phyloP scores from a whole-genome alignment of 2,797 vertebrate genomes.

The Gymnothorax reevesii region DNA sequence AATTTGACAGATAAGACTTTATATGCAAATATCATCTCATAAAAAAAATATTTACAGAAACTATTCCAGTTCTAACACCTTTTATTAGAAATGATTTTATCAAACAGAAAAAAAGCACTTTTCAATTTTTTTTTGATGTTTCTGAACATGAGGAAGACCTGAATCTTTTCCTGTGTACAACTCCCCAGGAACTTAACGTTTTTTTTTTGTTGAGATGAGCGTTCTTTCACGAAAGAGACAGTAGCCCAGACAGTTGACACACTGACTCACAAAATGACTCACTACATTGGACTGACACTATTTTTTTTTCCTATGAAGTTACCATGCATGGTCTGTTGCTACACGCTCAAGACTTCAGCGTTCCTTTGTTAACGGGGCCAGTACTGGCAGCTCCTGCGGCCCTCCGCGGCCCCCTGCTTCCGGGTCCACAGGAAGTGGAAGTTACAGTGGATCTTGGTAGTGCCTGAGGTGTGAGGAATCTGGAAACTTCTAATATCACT shows the following conservation, averaged over 20 bases:
- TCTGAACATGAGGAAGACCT: constrained; percentile 84
- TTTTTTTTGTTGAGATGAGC: constrained; percentile 79
- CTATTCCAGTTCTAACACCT: constrained; percentile 84
- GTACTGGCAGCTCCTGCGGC: background rate
- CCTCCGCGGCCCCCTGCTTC: background rate
- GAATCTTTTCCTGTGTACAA: constrained; percentile 48
- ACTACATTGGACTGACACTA: constrained; percentile 86
- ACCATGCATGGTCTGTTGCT: constrained; percentile 54
- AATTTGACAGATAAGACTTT: constrained; percentile 49
- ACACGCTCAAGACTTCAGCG: constrained; percentile 24
- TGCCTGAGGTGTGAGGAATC: constrained; percentile 48
- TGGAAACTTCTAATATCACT: constrained; percentile 20
- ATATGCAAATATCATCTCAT: constrained; percentile 44
- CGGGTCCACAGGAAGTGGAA: constrained; percentile 3
- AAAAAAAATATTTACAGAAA: constrained; percentile 82
- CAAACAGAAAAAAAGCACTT: constrained; percentile 84
- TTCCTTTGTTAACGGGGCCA: background rate
- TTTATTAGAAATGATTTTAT: constrained; percentile 85
- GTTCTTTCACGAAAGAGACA: constrained; percentile 90
- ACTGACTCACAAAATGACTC: constrained; percentile 85
- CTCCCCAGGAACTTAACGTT: constrained; percentile 68
- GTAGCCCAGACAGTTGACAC: constrained; percentile 90
- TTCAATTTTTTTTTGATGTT: constrained; percentile 43
- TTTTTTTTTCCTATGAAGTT: constrained; percentile 53
- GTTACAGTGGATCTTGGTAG: background rate